These are phyloP conservation scores for Erpobdella octoculata DNA, from an alignment of 2,888 invertebrate genomes.

Conservation along the genomic window DNA sequence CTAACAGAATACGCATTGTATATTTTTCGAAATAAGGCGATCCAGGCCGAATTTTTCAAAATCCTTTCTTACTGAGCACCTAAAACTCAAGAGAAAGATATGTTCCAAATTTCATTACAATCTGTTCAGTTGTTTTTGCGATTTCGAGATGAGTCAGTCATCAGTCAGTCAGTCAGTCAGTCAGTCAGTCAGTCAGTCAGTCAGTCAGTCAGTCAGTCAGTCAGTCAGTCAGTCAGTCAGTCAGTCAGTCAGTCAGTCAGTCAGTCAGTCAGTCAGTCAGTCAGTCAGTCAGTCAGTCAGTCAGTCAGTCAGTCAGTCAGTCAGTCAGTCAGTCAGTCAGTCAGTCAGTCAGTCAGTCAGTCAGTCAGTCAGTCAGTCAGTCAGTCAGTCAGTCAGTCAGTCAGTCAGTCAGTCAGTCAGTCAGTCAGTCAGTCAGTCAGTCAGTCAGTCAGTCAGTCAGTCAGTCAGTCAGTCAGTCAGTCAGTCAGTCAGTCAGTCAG, in stretches of 20 bases:
- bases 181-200: conserved; percentile 30
- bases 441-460: conserved; percentile 30
- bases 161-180: conserved; percentile 21
- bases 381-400: conserved; percentile 33
- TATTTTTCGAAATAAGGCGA: no score
- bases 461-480: conserved; percentile 24
- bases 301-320: conserved; percentile 32
- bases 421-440: conserved; percentile 31
- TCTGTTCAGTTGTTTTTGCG: no score
- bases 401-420: conserved; percentile 31
- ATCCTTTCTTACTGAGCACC: no score
- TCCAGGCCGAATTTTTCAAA: no score
- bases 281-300: conserved; percentile 32
- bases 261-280: conserved; percentile 32
- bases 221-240: conserved; percentile 32
- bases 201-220: conserved; percentile 31
- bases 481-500: conserved; percentile 1
- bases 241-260: conserved; percentile 32
- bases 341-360: conserved; percentile 32
- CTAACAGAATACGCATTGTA: no score
- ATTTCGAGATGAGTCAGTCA: no score
- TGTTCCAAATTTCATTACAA: no score
- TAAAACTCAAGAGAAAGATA: no score
- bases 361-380: conserved; percentile 32
- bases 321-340: conserved; percentile 32